Conservation (phyloP, 37 sponge, comb jelly and placozoan species). For the Beroe ovata region DNA sequence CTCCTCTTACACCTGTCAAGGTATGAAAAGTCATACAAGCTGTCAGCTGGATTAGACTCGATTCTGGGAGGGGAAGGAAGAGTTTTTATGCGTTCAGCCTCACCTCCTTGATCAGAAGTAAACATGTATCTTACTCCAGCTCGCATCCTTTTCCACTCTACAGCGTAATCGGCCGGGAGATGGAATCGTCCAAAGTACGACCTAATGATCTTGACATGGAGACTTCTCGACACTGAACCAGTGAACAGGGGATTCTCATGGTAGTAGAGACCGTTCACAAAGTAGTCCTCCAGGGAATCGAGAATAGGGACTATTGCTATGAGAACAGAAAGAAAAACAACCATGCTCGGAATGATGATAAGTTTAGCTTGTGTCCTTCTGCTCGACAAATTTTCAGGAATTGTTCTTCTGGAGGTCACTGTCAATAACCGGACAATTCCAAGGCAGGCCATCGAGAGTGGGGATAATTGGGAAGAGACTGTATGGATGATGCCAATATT, state of each 20-base stretch:
- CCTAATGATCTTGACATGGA: not conserved
- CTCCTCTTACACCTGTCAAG: not conserved
- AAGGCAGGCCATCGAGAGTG: not conserved
- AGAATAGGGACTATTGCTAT: not conserved
- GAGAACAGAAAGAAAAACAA: not conserved
- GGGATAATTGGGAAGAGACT: not conserved
- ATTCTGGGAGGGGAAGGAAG: too few species aligned
- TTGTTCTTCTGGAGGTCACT: not conserved
- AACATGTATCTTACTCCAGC: too few species aligned
- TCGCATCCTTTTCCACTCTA: too few species aligned
- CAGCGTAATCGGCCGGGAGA: too few species aligned
- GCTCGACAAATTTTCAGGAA: not conserved
- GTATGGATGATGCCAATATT: not conserved
- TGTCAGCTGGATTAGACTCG: too few species aligned
- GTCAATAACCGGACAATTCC: not conserved
- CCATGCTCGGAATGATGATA: not conserved
- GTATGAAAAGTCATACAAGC: too few species aligned
- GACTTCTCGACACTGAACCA: not conserved
- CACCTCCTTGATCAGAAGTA: too few species aligned
- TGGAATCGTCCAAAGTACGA: not conserved
- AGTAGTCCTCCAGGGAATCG: constrained; percentile 1
- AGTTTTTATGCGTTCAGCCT: too few species aligned
- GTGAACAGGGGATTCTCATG: not conserved
- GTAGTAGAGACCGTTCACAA: constrained; percentile 21
- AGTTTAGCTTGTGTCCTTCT: not conserved